Evolutionary conservation across 2,888 invertebrate genomes (phyloP), one percentile per base, ranked within the genome.

Genomic region (Danaus chrysippus): DNA sequence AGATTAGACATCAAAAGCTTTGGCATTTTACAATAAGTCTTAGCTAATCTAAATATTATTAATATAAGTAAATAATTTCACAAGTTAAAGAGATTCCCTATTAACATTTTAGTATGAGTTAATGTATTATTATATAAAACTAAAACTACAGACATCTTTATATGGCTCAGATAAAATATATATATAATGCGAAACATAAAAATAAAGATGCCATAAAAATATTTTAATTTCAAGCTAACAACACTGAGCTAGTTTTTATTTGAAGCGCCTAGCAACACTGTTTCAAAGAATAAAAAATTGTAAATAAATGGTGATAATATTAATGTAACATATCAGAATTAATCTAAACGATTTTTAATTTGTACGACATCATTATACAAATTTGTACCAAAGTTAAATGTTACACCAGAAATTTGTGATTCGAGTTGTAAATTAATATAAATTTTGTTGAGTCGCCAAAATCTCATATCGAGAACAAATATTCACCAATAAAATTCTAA

Each of bases 11-110:
- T 56, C 42, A 42, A 53, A 56, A 66, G 64, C 66, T 66, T 66
- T 66, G 66, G 66, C 62, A 66, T 64, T 57, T 41, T 49, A 62
- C 58, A 57, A 42, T 49, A 49, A 59, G 19, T 56, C 23, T 59
- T 66, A 63, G 34, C 61, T 63, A 66, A 2, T 56, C 42, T 58
- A 61, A 17, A 19, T 53, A 56, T 15, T 60, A 49, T 52, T 15
- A 46, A 54, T 54, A 44, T 63, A 64, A 55, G 61, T 64, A 60
- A 58, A 58, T 44, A 54, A 42, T 54, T 59, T 49, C 46, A 56
- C 43, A 54, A 49, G 49, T 42, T 46, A 42, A 34, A 42, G 63
- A 66, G 61, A 63, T 66, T 66, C 66, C 53, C 43, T 59, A 49
- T 3, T 34, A 3, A 17, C 46, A 56, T 12, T 56, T 42, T 1